Percentiles rank a stretch among this genome's conserved stretches.
Conservation (phyloP, 1,140 invertebrate genomes). For the Druon quercuslanigerum region DNA sequence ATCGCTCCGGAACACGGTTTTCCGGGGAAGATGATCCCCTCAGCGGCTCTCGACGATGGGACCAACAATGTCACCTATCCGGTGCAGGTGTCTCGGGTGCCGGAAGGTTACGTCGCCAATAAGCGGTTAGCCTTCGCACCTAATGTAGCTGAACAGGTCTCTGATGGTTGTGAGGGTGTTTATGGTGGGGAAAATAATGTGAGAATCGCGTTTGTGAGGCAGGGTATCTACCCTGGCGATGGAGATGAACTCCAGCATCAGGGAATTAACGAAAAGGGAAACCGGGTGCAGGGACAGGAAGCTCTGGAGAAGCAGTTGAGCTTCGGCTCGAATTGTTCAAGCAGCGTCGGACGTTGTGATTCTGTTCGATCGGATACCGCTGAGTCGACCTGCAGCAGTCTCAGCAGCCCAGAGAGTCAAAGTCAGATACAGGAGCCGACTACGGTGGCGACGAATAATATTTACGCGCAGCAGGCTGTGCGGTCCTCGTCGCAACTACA, state of each 20-base stretch:
- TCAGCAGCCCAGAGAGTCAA: constrained; percentile 72
- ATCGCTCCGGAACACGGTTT: constrained; percentile 28
- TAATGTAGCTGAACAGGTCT: not conserved
- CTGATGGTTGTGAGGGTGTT: constrained; percentile 36
- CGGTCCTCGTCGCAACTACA: constrained; percentile 44
- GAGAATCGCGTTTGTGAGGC: constrained; percentile 31
- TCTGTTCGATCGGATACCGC: constrained; percentile 71
- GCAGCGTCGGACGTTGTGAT: constrained; percentile 59
- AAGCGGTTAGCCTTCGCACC: constrained; percentile 13
- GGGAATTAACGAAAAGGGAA: constrained; percentile 15
- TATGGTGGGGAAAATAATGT: constrained; percentile 35
- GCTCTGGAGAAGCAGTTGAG: constrained; percentile 3
- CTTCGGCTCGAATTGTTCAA: constrained; percentile 22
- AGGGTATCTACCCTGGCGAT: constrained; percentile 7
- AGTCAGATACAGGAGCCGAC: constrained; percentile 57
- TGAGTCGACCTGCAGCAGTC: constrained; percentile 72
- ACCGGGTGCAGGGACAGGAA: constrained; percentile 9
- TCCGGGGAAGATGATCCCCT: constrained; percentile 32
- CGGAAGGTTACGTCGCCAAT: constrained; percentile 16
- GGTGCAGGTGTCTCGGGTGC: constrained; percentile 14
- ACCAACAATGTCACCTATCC: constrained; percentile 24
- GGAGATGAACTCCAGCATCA: constrained; percentile 33
- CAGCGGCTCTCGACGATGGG: constrained; percentile 10
- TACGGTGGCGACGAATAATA: constrained; percentile 46
- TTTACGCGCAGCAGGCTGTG: constrained; percentile 70